A percentile compares a stretch with the other conserved stretches of the same genome.
Evolutionary conservation across 2,797 vertebrate species (phyloP).

Genomic region (Poecile montanus): DNA sequence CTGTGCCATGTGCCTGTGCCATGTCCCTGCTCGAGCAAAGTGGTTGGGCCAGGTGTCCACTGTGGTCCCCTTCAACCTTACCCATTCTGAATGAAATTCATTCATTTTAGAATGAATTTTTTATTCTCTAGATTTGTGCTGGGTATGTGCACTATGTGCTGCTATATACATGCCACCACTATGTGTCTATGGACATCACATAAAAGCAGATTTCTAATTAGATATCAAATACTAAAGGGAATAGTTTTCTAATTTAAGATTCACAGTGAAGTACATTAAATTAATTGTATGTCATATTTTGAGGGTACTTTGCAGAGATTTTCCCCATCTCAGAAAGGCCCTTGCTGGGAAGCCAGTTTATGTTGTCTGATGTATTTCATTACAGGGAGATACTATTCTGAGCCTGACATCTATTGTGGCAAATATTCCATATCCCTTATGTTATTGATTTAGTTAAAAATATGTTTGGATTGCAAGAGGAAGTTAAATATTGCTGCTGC

Average conservation of each 20-base stretch:
- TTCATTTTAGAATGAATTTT: background rate
- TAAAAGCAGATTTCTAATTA: background rate
- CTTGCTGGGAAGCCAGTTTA: background rate
- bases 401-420: accelerated
- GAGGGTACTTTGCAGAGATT: background rate
- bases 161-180: accelerated
- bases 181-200: background rate
- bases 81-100: background rate
- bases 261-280: background rate
- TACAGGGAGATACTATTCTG: background rate
- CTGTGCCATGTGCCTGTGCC: background rate
- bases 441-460: background rate
- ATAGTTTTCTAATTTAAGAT: background rate
- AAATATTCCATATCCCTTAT: background rate
- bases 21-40: background rate
- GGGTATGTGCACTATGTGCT: background rate
- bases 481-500: background rate
- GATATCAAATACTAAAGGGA: background rate
- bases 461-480: background rate
- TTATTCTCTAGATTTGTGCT: background rate
- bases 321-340: background rate
- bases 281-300: background rate
- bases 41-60: background rate
- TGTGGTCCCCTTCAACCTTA: background rate
- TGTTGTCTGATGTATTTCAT: background rate